phyloP scores from a whole-genome alignment of 1,140 invertebrate genomes.

The Drosophila tsacasi region DNA sequence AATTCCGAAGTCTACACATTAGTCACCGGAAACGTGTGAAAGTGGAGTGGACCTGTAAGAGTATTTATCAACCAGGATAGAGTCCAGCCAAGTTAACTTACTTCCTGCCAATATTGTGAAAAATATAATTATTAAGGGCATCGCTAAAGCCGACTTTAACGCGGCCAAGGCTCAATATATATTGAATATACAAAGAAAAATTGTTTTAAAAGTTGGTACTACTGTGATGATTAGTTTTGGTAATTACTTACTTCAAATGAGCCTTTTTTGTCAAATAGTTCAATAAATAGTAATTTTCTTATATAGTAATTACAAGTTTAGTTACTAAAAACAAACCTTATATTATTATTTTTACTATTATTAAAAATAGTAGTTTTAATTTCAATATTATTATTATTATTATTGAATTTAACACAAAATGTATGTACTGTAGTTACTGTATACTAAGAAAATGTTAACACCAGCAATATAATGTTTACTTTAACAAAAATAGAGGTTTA shows the following conservation, averaged over 20 bases:
- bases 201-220: background rate
- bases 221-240: background rate
- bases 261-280: background rate
- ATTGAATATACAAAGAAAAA: background rate
- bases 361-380: background rate
- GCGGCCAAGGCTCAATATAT: background rate
- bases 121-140: background rate
- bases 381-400: background rate
- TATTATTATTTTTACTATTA: background rate
- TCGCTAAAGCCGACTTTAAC: background rate
- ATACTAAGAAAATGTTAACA: too few species aligned
- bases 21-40: background rate
- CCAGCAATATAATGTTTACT: background rate
- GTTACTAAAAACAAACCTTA: background rate
- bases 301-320: background rate
- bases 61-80: background rate
- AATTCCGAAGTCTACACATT: too few species aligned
- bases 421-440: background rate
- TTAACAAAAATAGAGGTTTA: background rate
- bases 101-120: background rate
- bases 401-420: background rate
- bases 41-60: background rate
- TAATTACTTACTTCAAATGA: background rate
- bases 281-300: background rate
- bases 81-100: background rate